Evolutionary conservation across 2,113 vertebrate genomes (phyloP).

Genomic region (Brachyhypopomus occidentalis): DNA sequence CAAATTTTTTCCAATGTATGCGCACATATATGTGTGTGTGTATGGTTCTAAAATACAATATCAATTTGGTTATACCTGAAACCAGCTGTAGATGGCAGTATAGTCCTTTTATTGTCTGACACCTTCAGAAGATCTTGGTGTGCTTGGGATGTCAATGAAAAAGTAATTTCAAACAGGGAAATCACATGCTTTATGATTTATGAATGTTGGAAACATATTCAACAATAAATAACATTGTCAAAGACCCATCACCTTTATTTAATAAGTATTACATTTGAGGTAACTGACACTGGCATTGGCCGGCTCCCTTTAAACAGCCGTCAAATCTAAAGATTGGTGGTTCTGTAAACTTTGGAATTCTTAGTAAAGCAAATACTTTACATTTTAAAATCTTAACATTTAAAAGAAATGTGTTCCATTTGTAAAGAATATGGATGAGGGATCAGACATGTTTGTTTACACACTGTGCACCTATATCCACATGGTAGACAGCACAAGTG

Average conservation of each 20-base stretch:
- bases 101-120: slow-evolving; percentile 16
- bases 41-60: too few relatives aligned
- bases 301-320: not conserved
- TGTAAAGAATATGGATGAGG: not conserved
- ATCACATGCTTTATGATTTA: not conserved
- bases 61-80: not conserved
- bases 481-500: slow-evolving; percentile 52
- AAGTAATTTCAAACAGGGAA: not conserved
- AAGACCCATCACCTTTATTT: not conserved
- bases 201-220: not conserved
- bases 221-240: not conserved
- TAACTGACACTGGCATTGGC: not conserved
- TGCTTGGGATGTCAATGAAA: not conserved
- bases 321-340: not conserved
- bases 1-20: too few relatives aligned
- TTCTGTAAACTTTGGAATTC: not conserved
- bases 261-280: not conserved
- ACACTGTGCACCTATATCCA: slow-evolving; percentile 12
- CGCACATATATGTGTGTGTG: too few relatives aligned
- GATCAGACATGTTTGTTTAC: slow-evolving; percentile 29
- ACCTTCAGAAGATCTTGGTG: not conserved
- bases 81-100: slow-evolving; percentile 51
- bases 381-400: not conserved
- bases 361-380: not conserved
- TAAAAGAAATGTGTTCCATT: slow-evolving; percentile 18